phyloP scores from a whole-genome alignment of 2,113 vertebrate species.

The Hemichromis elongatus region DNA sequence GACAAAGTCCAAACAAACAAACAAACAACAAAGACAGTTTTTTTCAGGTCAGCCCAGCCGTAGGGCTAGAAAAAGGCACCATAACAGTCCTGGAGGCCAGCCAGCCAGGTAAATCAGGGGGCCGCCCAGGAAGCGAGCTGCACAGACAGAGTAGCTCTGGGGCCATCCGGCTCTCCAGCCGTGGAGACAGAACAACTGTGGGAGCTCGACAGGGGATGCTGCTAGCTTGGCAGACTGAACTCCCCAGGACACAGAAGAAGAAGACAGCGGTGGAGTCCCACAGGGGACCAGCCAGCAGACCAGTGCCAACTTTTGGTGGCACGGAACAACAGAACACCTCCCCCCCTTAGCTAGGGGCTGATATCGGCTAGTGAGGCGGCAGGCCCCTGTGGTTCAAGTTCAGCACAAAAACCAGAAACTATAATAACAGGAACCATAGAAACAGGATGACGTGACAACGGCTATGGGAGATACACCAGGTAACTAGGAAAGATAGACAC shows the following conservation, averaged over 20 bases:
- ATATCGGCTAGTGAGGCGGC: not conserved
- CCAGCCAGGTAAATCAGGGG: no score
- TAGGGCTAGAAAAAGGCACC: no score
- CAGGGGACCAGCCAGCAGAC: no score
- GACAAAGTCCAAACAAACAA: no score
- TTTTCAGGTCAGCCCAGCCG: no score
- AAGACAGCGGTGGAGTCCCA: not conserved
- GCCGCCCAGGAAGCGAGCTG: no score
- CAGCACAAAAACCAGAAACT: not conserved
- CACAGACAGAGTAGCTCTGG: not conserved
- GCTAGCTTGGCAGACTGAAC: not conserved
- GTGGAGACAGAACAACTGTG: not conserved
- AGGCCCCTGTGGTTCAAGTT: not conserved
- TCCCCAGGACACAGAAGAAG: not conserved
- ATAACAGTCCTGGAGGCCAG: no score
- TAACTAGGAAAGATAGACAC: not conserved
- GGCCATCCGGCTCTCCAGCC: not conserved
- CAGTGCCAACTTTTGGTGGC: not conserved
- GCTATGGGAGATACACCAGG: not conserved
- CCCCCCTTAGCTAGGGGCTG: not conserved
- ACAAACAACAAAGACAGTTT: no score
- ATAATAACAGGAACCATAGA: not conserved
- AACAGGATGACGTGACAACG: not conserved
- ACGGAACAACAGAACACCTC: not conserved
- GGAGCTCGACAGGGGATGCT: not conserved